Percentiles rank a stretch among this genome's conserved stretches.
Conservation (phyloP, 2,797 vertebrate species). For the Avahi laniger region DNA sequence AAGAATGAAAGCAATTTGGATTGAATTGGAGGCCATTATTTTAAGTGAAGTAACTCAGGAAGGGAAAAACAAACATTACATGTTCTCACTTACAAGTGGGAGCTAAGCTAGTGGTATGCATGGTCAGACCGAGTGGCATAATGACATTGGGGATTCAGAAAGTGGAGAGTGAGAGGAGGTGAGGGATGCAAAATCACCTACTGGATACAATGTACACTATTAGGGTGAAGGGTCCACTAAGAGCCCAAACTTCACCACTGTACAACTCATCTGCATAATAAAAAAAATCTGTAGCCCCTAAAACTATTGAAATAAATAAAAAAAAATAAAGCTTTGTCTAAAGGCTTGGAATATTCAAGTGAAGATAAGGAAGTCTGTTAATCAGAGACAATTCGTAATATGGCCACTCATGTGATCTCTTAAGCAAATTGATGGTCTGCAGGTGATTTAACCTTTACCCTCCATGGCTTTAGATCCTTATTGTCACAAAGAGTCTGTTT, state of each 20-base stretch:
- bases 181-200: not conserved
- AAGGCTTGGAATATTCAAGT: not conserved
- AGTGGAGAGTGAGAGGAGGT: no score
- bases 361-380: no score
- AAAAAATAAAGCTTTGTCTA: not conserved
- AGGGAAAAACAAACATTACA: not conserved
- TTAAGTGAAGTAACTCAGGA: not conserved
- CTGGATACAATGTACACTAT: not conserved
- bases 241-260: not conserved
- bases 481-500: not conserved
- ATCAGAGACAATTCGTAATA: no score
- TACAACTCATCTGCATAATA: not conserved
- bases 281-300: not conserved
- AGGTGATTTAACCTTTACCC: not conserved
- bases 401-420: not conserved
- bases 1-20: not conserved
- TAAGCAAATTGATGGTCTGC: not conserved
- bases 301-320: no score
- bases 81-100: not conserved
- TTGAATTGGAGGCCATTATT: not conserved
- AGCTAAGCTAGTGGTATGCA: not conserved
- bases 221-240: not conserved
- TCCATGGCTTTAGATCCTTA: not conserved
- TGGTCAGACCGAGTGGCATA: not conserved
- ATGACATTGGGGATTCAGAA: not conserved